Base-by-base conservation (phyloP, 2,888 invertebrate genomes). In the Lepidochrysops patricia region DNA sequence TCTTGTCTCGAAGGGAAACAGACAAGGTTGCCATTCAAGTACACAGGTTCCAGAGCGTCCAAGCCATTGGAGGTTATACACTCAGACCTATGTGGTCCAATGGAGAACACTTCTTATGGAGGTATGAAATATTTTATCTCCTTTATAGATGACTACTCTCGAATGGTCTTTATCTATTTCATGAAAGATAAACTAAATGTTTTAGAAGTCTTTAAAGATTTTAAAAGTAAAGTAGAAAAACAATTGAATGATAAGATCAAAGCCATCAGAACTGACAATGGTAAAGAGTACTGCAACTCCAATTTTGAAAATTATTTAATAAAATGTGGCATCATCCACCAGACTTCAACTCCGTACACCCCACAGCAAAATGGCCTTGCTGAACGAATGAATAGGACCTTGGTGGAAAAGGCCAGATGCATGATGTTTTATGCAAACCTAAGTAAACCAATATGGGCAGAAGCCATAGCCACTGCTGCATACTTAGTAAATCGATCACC, bases 301-400 rank as follows among this genome's bases (percentile, higher is more conserved):
- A 27, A 63, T 4, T 61, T 68, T 58, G 48, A 60, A 26, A 60
- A 56, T 15, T 62, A 60, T 49, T 54, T 68, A 7, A 32, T 7
- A 6, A 50, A 58, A 4, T 23, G 64, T 60, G 76, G 74, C 2
- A 77, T 76, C 9, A 35, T 27, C 1, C 70, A 73, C 57, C 66
- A 71, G 56, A 66, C 66, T 5, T 43, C 13, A 4, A 43, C 6
- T 29, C 29, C 29, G 7, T 29, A 29, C 29, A 29, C 29, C 4
- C 29, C 29, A 13, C 49, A 49, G 49, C 49, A 49, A 49, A 49
- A 49, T 19, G 49, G 49, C 0, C 66, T 68, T 0, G 63, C 66
- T 2, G 49, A 49, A 19, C 13, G 49, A 7, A 49, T 49, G 49
- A 49, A 49, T 7, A 4, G 49, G 7, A 49, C 49, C 23, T 19